Base-by-base conservation (phyloP, 2,888 invertebrate genomes). In the Nowickia ferox region DNA sequence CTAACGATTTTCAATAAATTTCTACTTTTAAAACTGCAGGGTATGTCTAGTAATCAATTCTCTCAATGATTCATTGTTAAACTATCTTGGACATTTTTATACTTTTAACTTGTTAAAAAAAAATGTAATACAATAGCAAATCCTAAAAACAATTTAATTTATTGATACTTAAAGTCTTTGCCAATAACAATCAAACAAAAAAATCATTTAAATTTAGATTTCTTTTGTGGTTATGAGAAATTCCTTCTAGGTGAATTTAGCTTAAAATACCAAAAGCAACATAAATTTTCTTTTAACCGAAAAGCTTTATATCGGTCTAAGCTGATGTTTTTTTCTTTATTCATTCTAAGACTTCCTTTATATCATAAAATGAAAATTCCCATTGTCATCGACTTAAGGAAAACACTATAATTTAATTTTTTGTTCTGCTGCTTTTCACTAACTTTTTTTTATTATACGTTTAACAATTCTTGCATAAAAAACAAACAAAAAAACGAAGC, bases 351-450 rank as follows among this genome's bases (percentile, higher is more conserved):
- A 51, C 61, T 82, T 77, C 75, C 42, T 86, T 75, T 83, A 83
- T 66, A 79, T 83, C 82, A 83, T 79, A 83, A 86, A 76, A 78
- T 19, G 63, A 79, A 83, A 74, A 79, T 83, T 83, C 71, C 83
- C 85, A 86, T 86, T 86, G 85, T 86, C 85, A 86, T 79, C 85
- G 72, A 75, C 75, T 86, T 71, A 51, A 77, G 46, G 46, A 81
- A 76, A 66, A 82, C 55, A 72, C 85, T 72, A 86, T 86, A 86
- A 86, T 86, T 86, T 86, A 71, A 55, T 68, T 78, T 81, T 30
- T 77, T 59, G n/a, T 55, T 61, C 61, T 61, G 57, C 22, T 15
- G n/a, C 9, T 63, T 68, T 79, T 51, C 22, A 48, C 51, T n/a
- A 74, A 76, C 82, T 71, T 30, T 76, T 69, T 78, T 78, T 78